Conservation (phyloP, 1,140 invertebrate genomes). For the Lordiphosa clarofinis region DNA sequence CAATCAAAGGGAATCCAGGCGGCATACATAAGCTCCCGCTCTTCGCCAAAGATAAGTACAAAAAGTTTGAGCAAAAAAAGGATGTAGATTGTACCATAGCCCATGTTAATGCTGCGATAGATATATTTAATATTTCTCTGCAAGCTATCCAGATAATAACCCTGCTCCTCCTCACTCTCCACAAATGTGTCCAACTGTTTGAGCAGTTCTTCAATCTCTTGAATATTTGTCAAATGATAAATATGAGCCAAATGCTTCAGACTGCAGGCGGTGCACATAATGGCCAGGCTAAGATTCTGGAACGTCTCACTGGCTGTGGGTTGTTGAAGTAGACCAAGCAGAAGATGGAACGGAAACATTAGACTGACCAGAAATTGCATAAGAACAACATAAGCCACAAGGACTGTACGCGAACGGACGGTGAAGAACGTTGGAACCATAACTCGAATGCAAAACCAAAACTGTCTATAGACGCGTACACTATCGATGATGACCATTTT, state of each 20-base stretch:
- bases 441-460: conserved; percentile 48
- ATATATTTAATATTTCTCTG: conserved; percentile 15
- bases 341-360: conserved; percentile 47
- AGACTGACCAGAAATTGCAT: conserved; percentile 39
- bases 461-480: conserved; percentile 37
- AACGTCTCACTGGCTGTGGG: conserved; percentile 21
- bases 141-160: conserved; percentile 28
- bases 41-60: background rate
- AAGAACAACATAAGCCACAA: conserved; percentile 8
- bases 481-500: conserved; percentile 34
- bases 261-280: conserved; percentile 38
- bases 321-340: conserved; percentile 29
- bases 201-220: conserved; percentile 35
- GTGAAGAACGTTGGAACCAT: conserved; percentile 40
- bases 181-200: conserved; percentile 28
- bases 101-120: conserved; percentile 33
- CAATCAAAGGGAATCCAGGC: conserved; percentile 50
- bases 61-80: conserved; percentile 7
- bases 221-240: conserved; percentile 28
- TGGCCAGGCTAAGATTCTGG: conserved; percentile 37
- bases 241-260: conserved; percentile 39
- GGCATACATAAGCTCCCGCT: conserved; percentile 22
- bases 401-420: background rate
- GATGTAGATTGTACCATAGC: conserved; percentile 25
- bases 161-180: conserved; percentile 16